Conservation (phyloP, 2,113 vertebrate genomes). For the Melanerpes aurifrons region DNA sequence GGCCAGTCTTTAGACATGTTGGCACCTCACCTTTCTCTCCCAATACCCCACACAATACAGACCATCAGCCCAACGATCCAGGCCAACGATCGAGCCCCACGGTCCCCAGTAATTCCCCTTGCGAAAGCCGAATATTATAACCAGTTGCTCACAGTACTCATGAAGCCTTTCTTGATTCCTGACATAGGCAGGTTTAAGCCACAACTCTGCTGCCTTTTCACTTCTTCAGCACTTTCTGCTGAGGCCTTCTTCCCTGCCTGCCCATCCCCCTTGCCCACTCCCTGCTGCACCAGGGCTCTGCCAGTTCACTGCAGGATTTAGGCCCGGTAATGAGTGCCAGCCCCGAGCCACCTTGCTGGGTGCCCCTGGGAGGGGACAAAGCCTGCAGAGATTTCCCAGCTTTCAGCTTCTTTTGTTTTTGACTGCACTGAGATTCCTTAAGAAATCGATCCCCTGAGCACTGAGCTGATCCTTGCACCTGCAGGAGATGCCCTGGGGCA, state of each 20-base stretch:
- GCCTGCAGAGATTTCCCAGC: fast-evolving
- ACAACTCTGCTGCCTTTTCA: neutral
- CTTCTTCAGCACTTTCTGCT: neutral
- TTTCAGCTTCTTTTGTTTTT: neutral
- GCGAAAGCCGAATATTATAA: too few relatives aligned
- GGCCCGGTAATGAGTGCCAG: fast-evolving
- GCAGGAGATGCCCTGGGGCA: fast-evolving
- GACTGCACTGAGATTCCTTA: neutral
- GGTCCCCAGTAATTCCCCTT: too few relatives aligned
- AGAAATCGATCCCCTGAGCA: neutral
- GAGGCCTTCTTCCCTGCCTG: neutral
- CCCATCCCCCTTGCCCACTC: fast-evolving
- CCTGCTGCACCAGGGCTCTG: neutral
- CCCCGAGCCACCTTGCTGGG: fast-evolving
- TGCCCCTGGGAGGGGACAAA: neutral
- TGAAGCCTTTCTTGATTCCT: too few relatives aligned
- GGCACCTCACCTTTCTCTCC: too few relatives aligned
- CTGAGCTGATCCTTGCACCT: neutral
- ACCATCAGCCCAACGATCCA: too few relatives aligned
- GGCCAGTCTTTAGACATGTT: too few relatives aligned
- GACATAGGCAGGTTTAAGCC: neutral
- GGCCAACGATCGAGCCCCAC: too few relatives aligned
- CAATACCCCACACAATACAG: too few relatives aligned
- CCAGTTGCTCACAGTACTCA: too few relatives aligned
- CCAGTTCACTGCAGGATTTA: neutral